Conservation (phyloP, 2,797 vertebrate genomes). For the Pogoniulus pusillus region DNA sequence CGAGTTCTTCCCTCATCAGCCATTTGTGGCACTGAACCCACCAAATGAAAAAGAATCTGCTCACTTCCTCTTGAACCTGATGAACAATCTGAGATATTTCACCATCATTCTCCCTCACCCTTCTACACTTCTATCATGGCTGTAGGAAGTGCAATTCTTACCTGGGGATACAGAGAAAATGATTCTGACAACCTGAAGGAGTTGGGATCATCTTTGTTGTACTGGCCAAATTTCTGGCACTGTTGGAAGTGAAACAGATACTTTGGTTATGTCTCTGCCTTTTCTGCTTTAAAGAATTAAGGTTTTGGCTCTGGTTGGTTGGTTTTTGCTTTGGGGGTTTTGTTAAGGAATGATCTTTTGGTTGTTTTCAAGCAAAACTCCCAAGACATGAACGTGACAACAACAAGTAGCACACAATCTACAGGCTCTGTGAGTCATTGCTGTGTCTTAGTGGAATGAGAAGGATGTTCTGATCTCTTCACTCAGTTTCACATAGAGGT, state of each 20-base stretch:
- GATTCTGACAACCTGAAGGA: conserved; percentile 95
- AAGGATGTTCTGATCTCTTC: background rate
- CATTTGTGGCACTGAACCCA: background rate
- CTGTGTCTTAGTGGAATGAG: background rate
- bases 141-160: conserved; percentile 61
- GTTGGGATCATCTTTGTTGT: conserved; percentile 94
- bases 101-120: background rate
- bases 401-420: background rate
- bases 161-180: conserved; percentile 97
- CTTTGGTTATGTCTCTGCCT: background rate
- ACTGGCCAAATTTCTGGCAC: conserved; percentile 99
- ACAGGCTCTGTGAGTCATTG: background rate
- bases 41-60: background rate
- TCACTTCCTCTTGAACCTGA: background rate
- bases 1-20: background rate
- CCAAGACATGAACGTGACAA: background rate
- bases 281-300: background rate
- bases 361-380: background rate
- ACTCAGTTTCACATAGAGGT: too few relatives aligned
- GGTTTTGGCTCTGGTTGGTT: too few relatives aligned
- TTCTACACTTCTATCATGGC: rapidly evolving
- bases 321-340: too few relatives aligned
- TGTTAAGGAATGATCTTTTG: background rate
- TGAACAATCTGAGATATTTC: background rate
- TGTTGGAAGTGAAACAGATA: conserved; percentile 66